phyloP scores from a whole-genome alignment of 2,797 vertebrate genomes.

The Mus spretus region DNA sequence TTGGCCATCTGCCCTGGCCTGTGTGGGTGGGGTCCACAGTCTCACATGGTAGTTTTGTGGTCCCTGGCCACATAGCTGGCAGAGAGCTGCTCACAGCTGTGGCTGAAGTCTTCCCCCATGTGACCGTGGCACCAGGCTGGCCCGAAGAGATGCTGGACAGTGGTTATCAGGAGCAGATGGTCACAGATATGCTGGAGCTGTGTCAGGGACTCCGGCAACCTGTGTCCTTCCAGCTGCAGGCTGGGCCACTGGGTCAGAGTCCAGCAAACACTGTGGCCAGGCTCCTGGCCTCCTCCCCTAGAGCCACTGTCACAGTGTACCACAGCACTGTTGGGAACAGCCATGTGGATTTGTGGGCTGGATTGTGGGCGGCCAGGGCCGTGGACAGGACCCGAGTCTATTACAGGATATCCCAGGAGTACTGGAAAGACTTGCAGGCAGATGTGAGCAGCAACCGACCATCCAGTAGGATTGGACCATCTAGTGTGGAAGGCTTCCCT shows the following conservation, averaged over 20 bases:
- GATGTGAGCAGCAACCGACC: constrained; percentile 59
- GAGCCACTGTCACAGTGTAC: constrained; percentile 87
- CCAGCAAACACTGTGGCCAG: constrained; percentile 38
- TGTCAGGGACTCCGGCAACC: constrained; percentile 87
- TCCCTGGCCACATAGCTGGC: constrained; percentile 85
- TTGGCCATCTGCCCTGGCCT: constrained; percentile 86
- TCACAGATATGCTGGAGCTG: constrained; percentile 88
- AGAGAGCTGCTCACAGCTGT: constrained; percentile 87
- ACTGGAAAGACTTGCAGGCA: constrained; percentile 38
- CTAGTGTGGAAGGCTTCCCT: background rate
- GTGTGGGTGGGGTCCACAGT: constrained; percentile 90
- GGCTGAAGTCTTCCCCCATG: constrained; percentile 89
- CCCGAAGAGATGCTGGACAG: constrained; percentile 84
- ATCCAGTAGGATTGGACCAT: background rate
- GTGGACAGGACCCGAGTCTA: constrained; percentile 82
- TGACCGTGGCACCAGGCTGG: constrained; percentile 90
- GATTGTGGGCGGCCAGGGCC: constrained; percentile 70
- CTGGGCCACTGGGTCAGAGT: constrained; percentile 74
- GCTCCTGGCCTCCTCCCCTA: constrained; percentile 82
- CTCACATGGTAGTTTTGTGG: constrained; percentile 80
- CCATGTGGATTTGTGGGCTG: constrained; percentile 51
- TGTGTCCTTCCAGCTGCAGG: constrained; percentile 89
- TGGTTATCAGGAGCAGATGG: constrained; percentile 85
- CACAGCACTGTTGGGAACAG: constrained; percentile 44
- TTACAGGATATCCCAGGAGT: constrained; percentile 81